These are phyloP conservation scores for Lanius collurio DNA, from an alignment of 2,113 vertebrate species.

Conservation along the genomic window DNA sequence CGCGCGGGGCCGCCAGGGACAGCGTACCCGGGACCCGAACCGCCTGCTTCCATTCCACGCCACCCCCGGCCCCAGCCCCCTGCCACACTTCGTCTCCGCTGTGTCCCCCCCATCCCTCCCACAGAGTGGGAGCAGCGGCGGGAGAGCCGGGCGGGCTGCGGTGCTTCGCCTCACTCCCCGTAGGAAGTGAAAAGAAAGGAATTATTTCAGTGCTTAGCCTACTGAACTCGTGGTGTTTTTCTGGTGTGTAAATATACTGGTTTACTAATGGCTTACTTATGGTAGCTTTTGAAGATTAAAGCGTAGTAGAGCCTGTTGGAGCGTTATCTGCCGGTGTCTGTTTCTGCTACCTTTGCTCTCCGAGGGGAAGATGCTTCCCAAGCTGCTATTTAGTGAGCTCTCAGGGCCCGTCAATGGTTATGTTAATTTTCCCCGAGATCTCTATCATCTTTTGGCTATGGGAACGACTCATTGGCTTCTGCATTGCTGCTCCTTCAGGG, in stretches of 20 bases:
- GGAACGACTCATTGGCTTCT: neutral
- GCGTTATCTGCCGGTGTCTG: constrained; percentile 19
- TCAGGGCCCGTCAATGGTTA: neutral
- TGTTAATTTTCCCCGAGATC: neutral
- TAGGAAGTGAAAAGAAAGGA: neutral
- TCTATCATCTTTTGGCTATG: neutral
- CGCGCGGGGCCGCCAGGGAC: neutral
- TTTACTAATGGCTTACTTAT: constrained; percentile 20
- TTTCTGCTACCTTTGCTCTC: neutral
- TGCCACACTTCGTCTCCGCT: neutral
- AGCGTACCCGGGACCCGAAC: too few species aligned
- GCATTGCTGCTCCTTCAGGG: neutral
- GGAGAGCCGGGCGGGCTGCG: neutral
- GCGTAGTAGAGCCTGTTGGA: neutral
- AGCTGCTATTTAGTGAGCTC: neutral
- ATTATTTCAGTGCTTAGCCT: constrained; percentile 40
- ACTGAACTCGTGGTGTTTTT: constrained; percentile 45
- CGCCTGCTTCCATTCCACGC: neutral
- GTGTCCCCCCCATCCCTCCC: neutral
- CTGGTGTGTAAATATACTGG: constrained; percentile 30
- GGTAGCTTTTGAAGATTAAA: constrained; percentile 59
- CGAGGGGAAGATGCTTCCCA: constrained; percentile 3
- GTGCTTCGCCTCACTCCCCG: neutral
- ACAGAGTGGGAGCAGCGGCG: neutral
- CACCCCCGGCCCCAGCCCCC: neutral